Percentiles rank a stretch among this genome's conserved stretches.
Evolutionary conservation across 2,888 invertebrate genomes (phyloP).

Genomic region (Molanna angustata): DNA sequence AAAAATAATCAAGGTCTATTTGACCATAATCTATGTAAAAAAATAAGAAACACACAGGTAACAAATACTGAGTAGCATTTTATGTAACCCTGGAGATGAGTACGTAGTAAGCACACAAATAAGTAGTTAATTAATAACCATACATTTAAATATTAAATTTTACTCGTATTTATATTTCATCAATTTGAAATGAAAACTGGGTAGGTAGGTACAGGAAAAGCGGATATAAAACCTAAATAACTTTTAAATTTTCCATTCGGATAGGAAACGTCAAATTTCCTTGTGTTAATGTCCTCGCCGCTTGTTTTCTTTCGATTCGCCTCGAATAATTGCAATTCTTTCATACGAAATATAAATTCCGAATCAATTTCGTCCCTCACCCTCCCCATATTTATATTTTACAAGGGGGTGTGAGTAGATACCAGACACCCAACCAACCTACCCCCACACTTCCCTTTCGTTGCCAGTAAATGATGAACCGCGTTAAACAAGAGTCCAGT

Average conservation of each 20-base stretch:
- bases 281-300: slow-evolving; percentile 11
- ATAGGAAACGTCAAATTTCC: no score
- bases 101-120: no score
- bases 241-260: no score
- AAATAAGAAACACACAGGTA: no score
- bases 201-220: background rate
- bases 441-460: background rate
- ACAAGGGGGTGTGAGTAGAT: background rate
- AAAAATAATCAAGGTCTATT: no score
- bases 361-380: slow-evolving; percentile 8
- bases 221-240: background rate
- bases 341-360: slow-evolving; percentile 24
- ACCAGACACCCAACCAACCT: background rate
- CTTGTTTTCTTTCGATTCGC: slow-evolving; percentile 33
- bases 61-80: no score
- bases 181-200: slow-evolving; percentile 12
- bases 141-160: background rate
- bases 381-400: background rate
- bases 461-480: no score
- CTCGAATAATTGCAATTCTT: slow-evolving; percentile 33
- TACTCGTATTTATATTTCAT: slow-evolving; percentile 20
- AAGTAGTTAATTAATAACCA: no score
- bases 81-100: no score
- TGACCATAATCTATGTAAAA: no score
- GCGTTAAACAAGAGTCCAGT: no score